Evolutionary conservation across 2,113 vertebrate species (phyloP).

Genomic region (Pomatorhinus ruficollis): DNA sequence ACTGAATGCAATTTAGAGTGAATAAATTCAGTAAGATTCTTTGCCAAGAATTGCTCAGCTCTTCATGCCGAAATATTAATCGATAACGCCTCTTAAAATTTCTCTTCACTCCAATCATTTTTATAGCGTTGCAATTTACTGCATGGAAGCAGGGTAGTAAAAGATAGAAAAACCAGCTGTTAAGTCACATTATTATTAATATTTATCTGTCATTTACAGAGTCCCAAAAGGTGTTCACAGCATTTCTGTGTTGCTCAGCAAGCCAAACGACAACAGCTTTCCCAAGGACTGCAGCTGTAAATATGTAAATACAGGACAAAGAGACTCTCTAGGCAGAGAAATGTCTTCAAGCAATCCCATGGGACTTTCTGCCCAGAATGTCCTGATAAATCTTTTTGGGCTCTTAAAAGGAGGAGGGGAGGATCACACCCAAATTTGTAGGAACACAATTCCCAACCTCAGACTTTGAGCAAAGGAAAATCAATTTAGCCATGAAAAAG

Average conservation of each 20-base stretch:
- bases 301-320: not conserved
- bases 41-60: slow-evolving; percentile 23
- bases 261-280: not conserved
- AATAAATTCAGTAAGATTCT: slow-evolving; percentile 7
- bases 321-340: not conserved
- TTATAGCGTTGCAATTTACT: not conserved
- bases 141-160: not conserved
- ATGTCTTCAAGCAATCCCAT: not conserved
- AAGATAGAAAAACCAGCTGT: not conserved
- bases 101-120: slow-evolving; percentile 19
- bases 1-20: not conserved
- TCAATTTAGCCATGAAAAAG: not conserved
- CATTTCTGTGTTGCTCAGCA: not conserved
- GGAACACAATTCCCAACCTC: not conserved
- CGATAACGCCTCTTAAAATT: not conserved
- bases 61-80: not conserved
- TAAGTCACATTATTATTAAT: slow-evolving; percentile 13
- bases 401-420: not conserved
- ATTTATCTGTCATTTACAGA: slow-evolving; percentile 52
- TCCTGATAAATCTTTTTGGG: not conserved
- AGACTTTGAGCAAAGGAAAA: not conserved
- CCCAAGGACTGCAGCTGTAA: not conserved
- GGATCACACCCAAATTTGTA: rapidly evolving
- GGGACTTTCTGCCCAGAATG: not conserved
- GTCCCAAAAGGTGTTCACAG: slow-evolving; percentile 8